Percentiles rank a stretch among this genome's conserved stretches.
Conservation (phyloP, 2,797 vertebrate genomes). For the Darevskia mixta region DNA sequence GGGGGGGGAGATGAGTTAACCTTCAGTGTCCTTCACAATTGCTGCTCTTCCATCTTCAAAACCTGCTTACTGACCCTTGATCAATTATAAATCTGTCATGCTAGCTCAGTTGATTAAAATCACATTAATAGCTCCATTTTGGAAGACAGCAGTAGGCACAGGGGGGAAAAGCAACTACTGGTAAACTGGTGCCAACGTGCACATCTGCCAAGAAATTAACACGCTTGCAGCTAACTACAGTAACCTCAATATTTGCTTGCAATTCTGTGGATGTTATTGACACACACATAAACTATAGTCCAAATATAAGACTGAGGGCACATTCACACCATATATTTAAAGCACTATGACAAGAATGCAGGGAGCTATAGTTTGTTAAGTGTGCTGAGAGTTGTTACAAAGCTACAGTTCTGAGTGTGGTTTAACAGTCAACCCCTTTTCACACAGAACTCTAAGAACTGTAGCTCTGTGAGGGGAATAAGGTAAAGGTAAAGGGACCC, state of each 20-base stretch:
- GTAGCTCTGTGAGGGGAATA: too few species aligned
- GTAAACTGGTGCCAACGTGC: slow-evolving; percentile 40
- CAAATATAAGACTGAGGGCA: neutral
- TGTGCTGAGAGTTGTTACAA: too few species aligned
- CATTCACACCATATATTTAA: too few species aligned
- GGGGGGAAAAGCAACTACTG: slow-evolving; percentile 40
- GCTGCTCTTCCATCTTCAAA: slow-evolving; percentile 47
- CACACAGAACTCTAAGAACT: too few species aligned
- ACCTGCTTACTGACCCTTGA: slow-evolving; percentile 59
- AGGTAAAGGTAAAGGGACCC: too few species aligned
- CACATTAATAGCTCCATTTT: slow-evolving; percentile 61
- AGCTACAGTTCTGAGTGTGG: too few species aligned
- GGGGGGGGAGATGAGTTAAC: slow-evolving; percentile 6
- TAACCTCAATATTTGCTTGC: slow-evolving; percentile 18
- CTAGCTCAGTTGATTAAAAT: slow-evolving; percentile 58
- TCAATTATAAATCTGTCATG: slow-evolving; percentile 60
- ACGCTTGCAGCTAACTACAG: slow-evolving; percentile 21
- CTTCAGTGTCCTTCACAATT: slow-evolving; percentile 42
- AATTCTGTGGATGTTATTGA: neutral
- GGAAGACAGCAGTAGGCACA: slow-evolving; percentile 53
- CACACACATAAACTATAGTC: neutral
- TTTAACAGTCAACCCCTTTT: too few species aligned
- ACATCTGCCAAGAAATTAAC: slow-evolving; percentile 43
- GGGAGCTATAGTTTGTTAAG: too few species aligned
- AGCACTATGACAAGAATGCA: too few species aligned